These are phyloP conservation scores for Chirona hameri DNA, from an alignment of 2,888 invertebrate species.

Conservation along the genomic window DNA sequence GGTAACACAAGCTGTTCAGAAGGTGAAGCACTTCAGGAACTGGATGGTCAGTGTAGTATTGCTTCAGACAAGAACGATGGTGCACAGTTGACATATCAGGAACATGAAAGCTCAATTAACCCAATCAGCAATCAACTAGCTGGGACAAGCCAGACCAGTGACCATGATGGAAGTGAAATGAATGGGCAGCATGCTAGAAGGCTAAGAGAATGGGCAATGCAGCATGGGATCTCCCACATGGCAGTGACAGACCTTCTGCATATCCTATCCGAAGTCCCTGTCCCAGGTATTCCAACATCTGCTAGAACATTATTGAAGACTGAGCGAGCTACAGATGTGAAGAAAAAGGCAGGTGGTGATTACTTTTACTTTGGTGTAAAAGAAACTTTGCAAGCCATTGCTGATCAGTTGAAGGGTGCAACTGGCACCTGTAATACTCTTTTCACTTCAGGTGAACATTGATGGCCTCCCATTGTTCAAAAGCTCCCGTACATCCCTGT, in stretches of 20 bases:
- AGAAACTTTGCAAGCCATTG: neutral
- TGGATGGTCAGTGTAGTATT: neutral
- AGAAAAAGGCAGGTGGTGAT: neutral
- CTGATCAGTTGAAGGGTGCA: neutral
- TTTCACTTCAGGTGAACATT: neutral
- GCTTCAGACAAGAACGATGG: no score
- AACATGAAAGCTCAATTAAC: neutral
- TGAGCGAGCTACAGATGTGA: neutral
- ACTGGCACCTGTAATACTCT: neutral
- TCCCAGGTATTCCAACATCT: neutral
- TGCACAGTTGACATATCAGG: neutral
- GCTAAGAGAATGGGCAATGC: neutral
- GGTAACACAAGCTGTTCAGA: neutral
- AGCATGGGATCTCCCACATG: neutral
- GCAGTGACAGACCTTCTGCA: neutral
- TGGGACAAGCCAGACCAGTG: neutral
- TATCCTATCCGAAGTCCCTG: neutral
- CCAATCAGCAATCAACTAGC: neutral
- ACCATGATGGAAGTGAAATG: neutral
- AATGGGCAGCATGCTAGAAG: neutral
- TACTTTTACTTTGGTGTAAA: neutral
- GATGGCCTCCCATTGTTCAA: neutral
- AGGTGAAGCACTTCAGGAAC: neutral
- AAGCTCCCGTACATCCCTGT: neutral
- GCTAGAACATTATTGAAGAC: neutral